These are phyloP conservation scores for Standfussiana lucernea DNA, from an alignment of 2,888 invertebrate genomes.

Conservation along the genomic window DNA sequence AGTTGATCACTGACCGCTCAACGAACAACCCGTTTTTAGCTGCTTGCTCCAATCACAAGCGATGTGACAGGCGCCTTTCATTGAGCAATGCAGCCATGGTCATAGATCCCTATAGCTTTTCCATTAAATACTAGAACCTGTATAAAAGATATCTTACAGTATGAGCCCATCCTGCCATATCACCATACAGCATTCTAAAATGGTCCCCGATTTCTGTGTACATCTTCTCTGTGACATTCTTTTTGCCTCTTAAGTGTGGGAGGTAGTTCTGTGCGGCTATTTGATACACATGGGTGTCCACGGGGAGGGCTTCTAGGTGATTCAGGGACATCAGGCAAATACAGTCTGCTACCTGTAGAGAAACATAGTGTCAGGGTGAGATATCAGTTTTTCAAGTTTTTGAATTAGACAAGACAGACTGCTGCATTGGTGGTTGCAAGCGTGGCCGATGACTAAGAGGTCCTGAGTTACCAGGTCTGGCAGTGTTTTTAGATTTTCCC, in stretches of 20 bases:
- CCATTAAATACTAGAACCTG: too few species aligned
- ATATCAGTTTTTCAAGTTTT: neutral
- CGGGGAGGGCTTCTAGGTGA: slow-evolving; percentile 96
- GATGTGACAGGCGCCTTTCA: too few species aligned
- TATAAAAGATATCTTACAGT: slow-evolving; percentile 91
- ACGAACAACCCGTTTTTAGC: too few species aligned
- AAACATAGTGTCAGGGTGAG: slow-evolving; percentile 33
- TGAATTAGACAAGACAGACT: too few species aligned
- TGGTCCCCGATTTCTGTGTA: slow-evolving; percentile 96
- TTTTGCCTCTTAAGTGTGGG: slow-evolving; percentile 93
- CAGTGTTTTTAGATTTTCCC: too few species aligned
- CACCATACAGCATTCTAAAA: slow-evolving; percentile 95
- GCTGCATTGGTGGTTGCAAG: too few species aligned
- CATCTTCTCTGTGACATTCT: slow-evolving; percentile 95
- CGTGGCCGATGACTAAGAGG: too few species aligned
- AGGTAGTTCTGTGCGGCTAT: slow-evolving; percentile 95
- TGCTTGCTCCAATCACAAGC: too few species aligned
- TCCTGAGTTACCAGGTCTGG: too few species aligned
- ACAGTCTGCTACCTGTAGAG: slow-evolving; percentile 97
- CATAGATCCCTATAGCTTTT: too few species aligned
- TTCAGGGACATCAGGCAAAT: slow-evolving; percentile 98
- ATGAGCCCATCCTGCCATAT: slow-evolving; percentile 98
- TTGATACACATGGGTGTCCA: slow-evolving; percentile 99
- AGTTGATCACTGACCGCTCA: too few species aligned
- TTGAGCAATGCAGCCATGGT: too few species aligned